phyloP scores from a whole-genome alignment of 2,888 invertebrate genomes.

The Agonopterix heracliana region DNA sequence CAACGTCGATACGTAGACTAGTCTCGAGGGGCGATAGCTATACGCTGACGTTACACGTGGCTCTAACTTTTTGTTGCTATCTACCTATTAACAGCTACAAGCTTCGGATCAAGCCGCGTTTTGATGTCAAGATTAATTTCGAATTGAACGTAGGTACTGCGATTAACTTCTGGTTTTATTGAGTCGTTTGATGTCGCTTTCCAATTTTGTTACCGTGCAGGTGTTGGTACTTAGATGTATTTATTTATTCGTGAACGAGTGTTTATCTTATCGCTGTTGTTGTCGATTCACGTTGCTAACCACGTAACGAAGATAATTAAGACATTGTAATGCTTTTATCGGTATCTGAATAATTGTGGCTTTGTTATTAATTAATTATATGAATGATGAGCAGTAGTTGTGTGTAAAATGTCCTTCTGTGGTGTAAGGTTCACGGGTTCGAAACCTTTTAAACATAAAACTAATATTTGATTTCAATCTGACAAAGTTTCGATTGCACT shows the following conservation, averaged over 20 bases:
- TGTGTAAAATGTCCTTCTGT: too few relatives aligned
- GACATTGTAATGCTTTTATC: conserved; percentile 2
- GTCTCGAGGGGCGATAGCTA: too few relatives aligned
- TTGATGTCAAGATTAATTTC: conserved; percentile 18
- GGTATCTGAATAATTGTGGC: background rate
- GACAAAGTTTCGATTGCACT: too few relatives aligned
- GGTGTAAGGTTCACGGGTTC: too few relatives aligned
- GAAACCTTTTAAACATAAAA: too few relatives aligned
- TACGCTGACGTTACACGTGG: background rate
- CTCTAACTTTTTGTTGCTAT: background rate
- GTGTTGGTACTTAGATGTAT: background rate
- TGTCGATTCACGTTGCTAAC: background rate
- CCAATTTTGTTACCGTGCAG: conserved; percentile 5
- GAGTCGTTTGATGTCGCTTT: conserved; percentile 16
- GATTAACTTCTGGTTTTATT: conserved; percentile 23
- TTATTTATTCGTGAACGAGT: background rate
- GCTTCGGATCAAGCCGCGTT: conserved; percentile 14
- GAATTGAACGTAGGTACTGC: conserved; percentile 16
- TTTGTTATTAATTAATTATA: background rate
- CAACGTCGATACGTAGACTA: background rate
- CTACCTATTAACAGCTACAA: conserved; percentile 8
- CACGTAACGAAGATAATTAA: background rate
- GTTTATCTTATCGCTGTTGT: background rate
- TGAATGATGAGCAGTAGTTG: too few relatives aligned
- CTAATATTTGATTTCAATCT: too few relatives aligned